Conservation (phyloP, 2,113 vertebrate genomes). For the Mus pahari region DNA sequence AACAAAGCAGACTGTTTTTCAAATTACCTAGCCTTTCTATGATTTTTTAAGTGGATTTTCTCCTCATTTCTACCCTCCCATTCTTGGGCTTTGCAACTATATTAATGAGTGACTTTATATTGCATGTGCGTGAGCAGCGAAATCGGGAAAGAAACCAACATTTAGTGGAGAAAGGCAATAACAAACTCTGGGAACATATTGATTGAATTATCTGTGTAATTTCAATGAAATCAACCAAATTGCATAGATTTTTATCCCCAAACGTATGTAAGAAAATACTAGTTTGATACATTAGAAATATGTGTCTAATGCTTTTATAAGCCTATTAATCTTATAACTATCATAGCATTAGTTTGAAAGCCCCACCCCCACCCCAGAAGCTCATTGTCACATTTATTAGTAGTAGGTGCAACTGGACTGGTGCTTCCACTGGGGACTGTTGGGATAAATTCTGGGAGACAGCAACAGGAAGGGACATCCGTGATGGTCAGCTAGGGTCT, state of each 20-base stretch:
- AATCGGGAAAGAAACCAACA: background rate
- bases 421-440: background rate
- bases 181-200: background rate
- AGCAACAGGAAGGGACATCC: background rate
- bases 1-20: constrained; percentile 49
- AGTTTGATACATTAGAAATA: constrained; percentile 41
- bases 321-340: background rate
- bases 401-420: background rate
- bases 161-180: background rate
- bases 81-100: background rate
- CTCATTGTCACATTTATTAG: constrained; percentile 57
- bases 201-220: constrained; percentile 26
- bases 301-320: background rate
- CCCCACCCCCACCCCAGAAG: background rate
- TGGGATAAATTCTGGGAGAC: background rate
- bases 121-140: background rate
- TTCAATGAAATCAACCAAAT: background rate
- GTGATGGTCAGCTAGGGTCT: fast-evolving
- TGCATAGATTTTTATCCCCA: constrained; percentile 32
- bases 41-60: constrained; percentile 7
- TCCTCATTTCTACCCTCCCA: background rate
- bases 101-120: background rate
- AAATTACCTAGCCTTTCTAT: constrained; percentile 29
- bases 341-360: background rate
- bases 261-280: background rate